Percentiles rank a stretch among this genome's conserved stretches.
phyloP scores from a whole-genome alignment of 2,797 vertebrate genomes.

The Bucorvus abyssinicus region DNA sequence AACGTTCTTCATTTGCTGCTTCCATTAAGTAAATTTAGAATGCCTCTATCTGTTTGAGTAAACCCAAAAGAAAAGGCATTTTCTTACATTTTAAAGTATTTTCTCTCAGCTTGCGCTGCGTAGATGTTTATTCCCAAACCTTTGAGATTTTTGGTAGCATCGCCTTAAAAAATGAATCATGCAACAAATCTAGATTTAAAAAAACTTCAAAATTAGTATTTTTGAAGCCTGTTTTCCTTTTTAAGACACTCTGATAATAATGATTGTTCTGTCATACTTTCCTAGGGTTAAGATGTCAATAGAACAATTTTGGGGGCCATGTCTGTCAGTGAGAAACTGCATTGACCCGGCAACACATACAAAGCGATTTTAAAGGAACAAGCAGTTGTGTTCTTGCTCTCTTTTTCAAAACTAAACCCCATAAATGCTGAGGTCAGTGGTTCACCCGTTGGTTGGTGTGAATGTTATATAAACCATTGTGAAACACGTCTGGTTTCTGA shows the following conservation, averaged over 20 bases:
- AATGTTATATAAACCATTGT: background rate
- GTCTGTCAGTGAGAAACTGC: background rate
- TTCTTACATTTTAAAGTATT: background rate
- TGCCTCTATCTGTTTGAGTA: constrained; percentile 44
- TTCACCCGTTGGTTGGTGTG: background rate
- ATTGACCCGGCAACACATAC: background rate
- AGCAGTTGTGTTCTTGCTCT: background rate
- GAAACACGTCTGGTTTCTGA: background rate
- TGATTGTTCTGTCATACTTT: background rate
- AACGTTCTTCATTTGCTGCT: constrained; percentile 43
- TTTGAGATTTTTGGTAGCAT: background rate
- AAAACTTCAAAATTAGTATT: background rate
- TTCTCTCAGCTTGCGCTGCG: background rate
- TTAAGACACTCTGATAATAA: background rate
- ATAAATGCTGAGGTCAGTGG: background rate
- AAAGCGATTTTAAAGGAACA: background rate
- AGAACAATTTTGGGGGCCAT: background rate
- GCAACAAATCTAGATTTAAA: background rate
- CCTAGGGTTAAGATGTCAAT: background rate
- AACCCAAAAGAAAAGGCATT: constrained; percentile 1
- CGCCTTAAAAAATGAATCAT: background rate
- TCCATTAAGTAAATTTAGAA: constrained; percentile 51
- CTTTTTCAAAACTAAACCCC: background rate
- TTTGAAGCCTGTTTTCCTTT: background rate
- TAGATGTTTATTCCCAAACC: background rate